Evolutionary conservation across 2,888 invertebrate species (phyloP).

Genomic region (Prenolepis imparis): DNA sequence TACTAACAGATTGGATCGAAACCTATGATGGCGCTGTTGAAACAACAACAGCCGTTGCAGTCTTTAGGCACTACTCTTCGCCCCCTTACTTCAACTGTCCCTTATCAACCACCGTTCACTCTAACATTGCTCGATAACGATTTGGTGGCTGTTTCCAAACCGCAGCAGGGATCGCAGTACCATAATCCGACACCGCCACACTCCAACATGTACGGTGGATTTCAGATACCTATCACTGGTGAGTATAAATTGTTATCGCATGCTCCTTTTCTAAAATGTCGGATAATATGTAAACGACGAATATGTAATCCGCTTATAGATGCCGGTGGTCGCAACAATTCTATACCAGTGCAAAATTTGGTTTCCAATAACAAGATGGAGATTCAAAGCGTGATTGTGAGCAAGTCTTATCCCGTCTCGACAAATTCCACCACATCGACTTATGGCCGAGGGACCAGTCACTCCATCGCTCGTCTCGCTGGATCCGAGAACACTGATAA

Average conservation of each 20-base stretch:
- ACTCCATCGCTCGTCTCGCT: slow-evolving; percentile 82
- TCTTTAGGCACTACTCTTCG: slow-evolving; percentile 83
- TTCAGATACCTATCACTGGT: slow-evolving; percentile 87
- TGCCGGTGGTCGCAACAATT: slow-evolving; percentile 78
- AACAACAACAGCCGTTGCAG: slow-evolving; percentile 84
- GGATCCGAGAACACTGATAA: slow-evolving; percentile 82
- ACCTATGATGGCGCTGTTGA: slow-evolving; percentile 85
- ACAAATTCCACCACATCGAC: slow-evolving; percentile 82
- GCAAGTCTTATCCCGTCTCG: slow-evolving; percentile 85
- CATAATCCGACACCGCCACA: slow-evolving; percentile 80
- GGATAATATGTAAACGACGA: background rate
- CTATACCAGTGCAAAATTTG: slow-evolving; percentile 80
- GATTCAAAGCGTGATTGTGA: slow-evolving; percentile 88
- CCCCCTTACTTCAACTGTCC: slow-evolving; percentile 80
- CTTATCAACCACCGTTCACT: slow-evolving; percentile 83
- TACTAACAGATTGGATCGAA: slow-evolving; percentile 84
- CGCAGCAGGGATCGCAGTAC: slow-evolving; percentile 83
- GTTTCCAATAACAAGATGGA: slow-evolving; percentile 82
- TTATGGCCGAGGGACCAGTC: slow-evolving; percentile 80
- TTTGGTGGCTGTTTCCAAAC: slow-evolving; percentile 84
- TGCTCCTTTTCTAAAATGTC: background rate
- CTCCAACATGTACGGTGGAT: slow-evolving; percentile 83
- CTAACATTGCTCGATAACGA: slow-evolving; percentile 84
- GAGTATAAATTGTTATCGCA: slow-evolving; percentile 54
- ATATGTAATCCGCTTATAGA: slow-evolving; percentile 73